phyloP scores from a whole-genome alignment of 2,797 vertebrate genomes.

The Tinamus major region DNA sequence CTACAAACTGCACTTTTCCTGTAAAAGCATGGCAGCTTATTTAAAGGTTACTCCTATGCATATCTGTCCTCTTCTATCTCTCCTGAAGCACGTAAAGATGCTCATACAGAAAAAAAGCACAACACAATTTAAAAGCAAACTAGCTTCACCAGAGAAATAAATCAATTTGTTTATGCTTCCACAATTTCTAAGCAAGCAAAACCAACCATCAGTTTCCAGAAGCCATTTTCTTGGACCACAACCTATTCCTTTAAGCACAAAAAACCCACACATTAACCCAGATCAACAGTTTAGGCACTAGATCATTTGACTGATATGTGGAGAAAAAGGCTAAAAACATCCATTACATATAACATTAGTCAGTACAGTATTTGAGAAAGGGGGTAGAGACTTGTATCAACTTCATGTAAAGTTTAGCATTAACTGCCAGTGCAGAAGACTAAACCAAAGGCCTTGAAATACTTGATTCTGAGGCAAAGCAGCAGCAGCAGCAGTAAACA shows the following conservation, averaged over 20 bases:
- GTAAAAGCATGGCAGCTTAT: accelerated
- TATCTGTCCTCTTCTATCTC: not conserved
- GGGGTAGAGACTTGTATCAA: not conserved
- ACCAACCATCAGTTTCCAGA: accelerated
- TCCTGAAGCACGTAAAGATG: not conserved
- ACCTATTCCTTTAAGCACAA: not conserved
- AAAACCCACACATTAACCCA: accelerated
- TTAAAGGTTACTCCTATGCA: not conserved
- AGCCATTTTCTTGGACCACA: not conserved
- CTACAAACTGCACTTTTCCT: not conserved
- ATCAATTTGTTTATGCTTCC: not conserved
- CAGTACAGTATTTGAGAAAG: not conserved
- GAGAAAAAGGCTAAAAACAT: not conserved
- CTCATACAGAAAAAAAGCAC: not conserved
- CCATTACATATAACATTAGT: not conserved
- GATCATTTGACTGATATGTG: not conserved
- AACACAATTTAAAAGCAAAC: not conserved
- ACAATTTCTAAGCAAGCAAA: not conserved
- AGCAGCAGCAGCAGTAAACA: not conserved
- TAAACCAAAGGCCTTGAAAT: not conserved
- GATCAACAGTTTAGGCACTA: not conserved
- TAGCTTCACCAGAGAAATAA: not conserved
- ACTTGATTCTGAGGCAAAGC: not conserved
- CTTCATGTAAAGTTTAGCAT: not conserved
- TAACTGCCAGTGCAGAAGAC: not conserved